Base-by-base conservation (phyloP, 30 jellyfish, hydroid and myxozoan species). In the Chironex yamaguchii region DNA sequence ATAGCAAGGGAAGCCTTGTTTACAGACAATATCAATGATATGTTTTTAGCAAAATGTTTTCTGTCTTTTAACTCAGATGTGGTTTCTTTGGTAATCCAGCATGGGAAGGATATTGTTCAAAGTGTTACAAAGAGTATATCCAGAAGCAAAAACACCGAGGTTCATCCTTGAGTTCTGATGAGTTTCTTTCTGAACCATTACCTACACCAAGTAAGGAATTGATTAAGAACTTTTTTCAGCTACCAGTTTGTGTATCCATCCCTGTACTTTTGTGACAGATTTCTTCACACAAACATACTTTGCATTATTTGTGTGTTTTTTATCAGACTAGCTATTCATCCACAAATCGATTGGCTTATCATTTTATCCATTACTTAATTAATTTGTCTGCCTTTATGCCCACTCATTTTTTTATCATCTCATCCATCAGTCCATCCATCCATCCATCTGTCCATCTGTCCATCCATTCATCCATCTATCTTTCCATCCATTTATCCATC, bases 41-140 rank as follows among this genome's bases (percentile, higher is more conserved):
- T 12, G 68, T 21, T 66, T 11, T 13, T 3, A 17, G 4, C 3
- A 4, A 67, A 11, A 11, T 52, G 2, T 23, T 4, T 72, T 1
- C 36, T 33, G 48, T 36, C 23, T 36, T 28, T 69, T 34, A 1
- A 62, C 49, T 1, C 52, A 93, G 98, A 28, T 93, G 98, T 76
- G 98, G 98, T 14, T 93, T 93, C 78, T 93, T 52, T 82, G 98
- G 98, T 0, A 93, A 93, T 52, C 94, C 96, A 75, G 93, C 97
- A 3, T 93, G 98, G 98, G 98, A 93, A 49, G 98, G 98, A 0
- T 93, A 93, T 64, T 93, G 98, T 71, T 92, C 98, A 80, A 92
- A 92, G 58, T 92, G 98, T 35, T 86, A 86, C 81, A 92, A 92
- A 69, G 98, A 93, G 33, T 65, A 52, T 48, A 36, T 64, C 21